Base-by-base conservation (phyloP, 1,140 invertebrate species). In the Lepidurus apus region DNA sequence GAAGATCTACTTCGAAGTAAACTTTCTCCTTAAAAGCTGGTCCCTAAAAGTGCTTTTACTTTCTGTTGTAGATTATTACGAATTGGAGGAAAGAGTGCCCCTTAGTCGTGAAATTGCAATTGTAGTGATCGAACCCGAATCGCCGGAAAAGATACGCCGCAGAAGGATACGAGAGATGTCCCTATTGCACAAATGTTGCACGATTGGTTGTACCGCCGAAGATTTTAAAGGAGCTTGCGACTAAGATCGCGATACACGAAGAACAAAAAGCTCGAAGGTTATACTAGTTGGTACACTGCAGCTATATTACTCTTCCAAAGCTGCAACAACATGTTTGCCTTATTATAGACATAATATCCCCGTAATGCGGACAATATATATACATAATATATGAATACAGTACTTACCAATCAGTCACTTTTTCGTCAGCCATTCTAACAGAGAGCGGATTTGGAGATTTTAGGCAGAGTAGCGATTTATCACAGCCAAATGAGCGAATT, bases 221-320 rank as follows among this genome's bases (percentile, higher is more conserved):
- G 7, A 82, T 45, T 65, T 80, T 78, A 47, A 78, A 74, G 78
- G 80, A 81, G 42, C 81, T 26, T 17, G 81, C 81, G 53, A 65
- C 7, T 65, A 34, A 34, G 34, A 34, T 34, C 34, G 0, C 34
- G 34, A 34, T 34, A 34, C 3, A 34, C 34, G 34, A 34, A 4
- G 34, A 34, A 34, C 34, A 34, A 34, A 2, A 3, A 34, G 34
- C 34, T 34, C 34, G 34, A 34, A 3, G 3, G 34, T 34, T 34
- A 34, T 4, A 0, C 34, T 4, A 34, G 34, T 34, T 34, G 34
- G 3, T 4, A 34, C 34, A 34, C 34, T 34, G 34, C 34, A 34
- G 4, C 34, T 34, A 34, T 34, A 34, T 34, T 34, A 34, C 34
- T 34, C 34, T 34, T 34, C 4, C 34, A 34, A 34, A 34, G 34